A percentile compares a stretch with the other conserved stretches of the same genome.
Evolutionary conservation across 2,113 vertebrate genomes (phyloP).

Genomic region (Hydrolagus affinis): DNA sequence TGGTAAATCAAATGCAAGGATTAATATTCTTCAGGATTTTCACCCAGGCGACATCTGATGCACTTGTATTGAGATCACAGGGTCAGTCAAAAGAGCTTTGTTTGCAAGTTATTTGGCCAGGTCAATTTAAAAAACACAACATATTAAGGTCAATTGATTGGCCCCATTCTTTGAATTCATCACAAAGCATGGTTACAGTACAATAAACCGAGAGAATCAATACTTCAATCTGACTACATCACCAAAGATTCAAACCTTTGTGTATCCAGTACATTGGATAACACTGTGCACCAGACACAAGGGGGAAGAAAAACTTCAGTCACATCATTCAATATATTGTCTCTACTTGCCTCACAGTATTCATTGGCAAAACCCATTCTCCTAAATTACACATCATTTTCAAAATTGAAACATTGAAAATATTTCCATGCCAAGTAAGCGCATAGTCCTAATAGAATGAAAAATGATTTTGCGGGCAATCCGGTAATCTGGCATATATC

Average conservation of each 20-base stretch:
- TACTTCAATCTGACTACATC: not conserved
- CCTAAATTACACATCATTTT: not conserved
- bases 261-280: not conserved
- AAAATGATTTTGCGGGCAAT: not conserved
- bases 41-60: too few species aligned
- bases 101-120: too few species aligned
- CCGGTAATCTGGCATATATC: not conserved
- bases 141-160: too few species aligned
- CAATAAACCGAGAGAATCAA: not conserved
- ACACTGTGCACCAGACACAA: too few species aligned
- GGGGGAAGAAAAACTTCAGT: not conserved
- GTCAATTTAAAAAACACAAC: too few species aligned
- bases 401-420: not conserved
- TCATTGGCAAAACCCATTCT: not conserved
- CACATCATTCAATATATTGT: not conserved
- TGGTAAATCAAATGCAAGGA: too few species aligned
- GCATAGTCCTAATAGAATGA: not conserved
- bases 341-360: too few species aligned
- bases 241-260: not conserved
- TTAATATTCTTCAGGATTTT: too few species aligned
- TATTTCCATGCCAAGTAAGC: not conserved
- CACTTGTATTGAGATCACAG: too few species aligned
- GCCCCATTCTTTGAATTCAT: too few species aligned
- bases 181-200: not conserved
- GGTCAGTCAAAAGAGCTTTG: too few species aligned